Evolutionary conservation across 2,888 invertebrate genomes (phyloP), one percentile per base, ranked within the genome.

Genomic region (Aelia acuminata): DNA sequence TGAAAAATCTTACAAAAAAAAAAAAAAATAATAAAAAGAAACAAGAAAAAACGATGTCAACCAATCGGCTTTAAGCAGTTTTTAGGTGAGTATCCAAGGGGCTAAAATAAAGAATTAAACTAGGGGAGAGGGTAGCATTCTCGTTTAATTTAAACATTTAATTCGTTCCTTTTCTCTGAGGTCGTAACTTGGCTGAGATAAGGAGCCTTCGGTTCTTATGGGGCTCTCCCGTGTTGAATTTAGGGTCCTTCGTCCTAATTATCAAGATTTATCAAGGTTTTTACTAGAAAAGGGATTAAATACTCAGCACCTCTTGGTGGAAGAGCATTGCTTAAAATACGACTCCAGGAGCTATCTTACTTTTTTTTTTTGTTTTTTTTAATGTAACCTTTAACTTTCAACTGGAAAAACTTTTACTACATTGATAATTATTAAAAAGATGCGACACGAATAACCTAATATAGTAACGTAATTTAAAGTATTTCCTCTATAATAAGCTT

Each of bases 181-280:
- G 80, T 80, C 80, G 80, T 80, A 80, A 80, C 43, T 80, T 43
- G 11, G 1, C n/a, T 22, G 13, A 43, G 80, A 80, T 43, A 80
- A 80, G 80, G n/a, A n/a, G 80, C 43, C 80, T 80, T 80, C 22
- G 63, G 63, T 31, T 70, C 20, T 35, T n/a, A 47, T 7, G 35
- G 43, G 43, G 13, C 20, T 4, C n/a, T 43, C 43, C 80, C 43
- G 3, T 3, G 43, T 80, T 80, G 43, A 80, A 80, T 80, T 70
- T 18, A 70, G 31, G 63, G 35, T n/a, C 43, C 43, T 80, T n/a
- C 13, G 35, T 22, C 11, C 80, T 80, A 80, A 80, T 80, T 80
- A 80, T 80, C 43, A 11, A 80, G 80, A 80, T 80, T 80, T 80
- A 80, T 80, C 43, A 80, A 80, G 43, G 80, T 11, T 22, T 22